Evolutionary conservation across 2,113 vertebrate species (phyloP).

Genomic region (Clarias macrocephalus): DNA sequence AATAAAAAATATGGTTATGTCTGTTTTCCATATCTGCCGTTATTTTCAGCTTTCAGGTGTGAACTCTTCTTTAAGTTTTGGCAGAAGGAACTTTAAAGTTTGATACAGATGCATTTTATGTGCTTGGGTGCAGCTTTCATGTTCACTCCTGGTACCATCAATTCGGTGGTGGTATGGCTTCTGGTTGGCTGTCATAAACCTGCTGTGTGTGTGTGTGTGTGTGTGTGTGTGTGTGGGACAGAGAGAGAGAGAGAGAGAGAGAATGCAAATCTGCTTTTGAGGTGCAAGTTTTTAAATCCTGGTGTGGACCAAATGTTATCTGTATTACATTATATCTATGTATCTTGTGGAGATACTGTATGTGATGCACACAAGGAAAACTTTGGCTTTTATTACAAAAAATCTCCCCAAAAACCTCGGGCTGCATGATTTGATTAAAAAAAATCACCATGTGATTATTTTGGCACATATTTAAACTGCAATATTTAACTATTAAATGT

Average conservation of each 20-base stretch:
- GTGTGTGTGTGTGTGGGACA: not conserved
- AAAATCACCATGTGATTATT: too few relatives aligned
- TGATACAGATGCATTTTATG: slow-evolving; percentile 27
- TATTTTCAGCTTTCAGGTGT: not conserved
- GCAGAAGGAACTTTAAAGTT: slow-evolving; percentile 19
- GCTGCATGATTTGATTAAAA: too few relatives aligned
- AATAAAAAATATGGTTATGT: not conserved
- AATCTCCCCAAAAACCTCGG: not conserved
- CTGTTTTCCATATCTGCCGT: not conserved
- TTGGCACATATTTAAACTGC: too few relatives aligned
- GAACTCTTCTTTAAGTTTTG: slow-evolving; percentile 4
- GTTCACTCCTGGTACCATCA: slow-evolving; percentile 31
- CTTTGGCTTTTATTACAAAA: not conserved
- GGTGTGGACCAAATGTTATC: not conserved
- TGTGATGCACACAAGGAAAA: not conserved
- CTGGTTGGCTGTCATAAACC: slow-evolving; percentile 30
- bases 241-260: too few relatives aligned
- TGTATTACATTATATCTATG: too few relatives aligned
- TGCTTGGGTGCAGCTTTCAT: slow-evolving; percentile 28
- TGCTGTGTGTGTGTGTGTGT: not conserved
- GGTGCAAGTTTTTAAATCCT: not conserved
- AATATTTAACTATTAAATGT: too few relatives aligned
- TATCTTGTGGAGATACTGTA: not conserved
- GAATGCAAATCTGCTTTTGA: too few relatives aligned
- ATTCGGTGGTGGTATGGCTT: slow-evolving; percentile 25